Evolutionary conservation across 1,140 invertebrate genomes (phyloP).

Genomic region (Bicyclus anynana): DNA sequence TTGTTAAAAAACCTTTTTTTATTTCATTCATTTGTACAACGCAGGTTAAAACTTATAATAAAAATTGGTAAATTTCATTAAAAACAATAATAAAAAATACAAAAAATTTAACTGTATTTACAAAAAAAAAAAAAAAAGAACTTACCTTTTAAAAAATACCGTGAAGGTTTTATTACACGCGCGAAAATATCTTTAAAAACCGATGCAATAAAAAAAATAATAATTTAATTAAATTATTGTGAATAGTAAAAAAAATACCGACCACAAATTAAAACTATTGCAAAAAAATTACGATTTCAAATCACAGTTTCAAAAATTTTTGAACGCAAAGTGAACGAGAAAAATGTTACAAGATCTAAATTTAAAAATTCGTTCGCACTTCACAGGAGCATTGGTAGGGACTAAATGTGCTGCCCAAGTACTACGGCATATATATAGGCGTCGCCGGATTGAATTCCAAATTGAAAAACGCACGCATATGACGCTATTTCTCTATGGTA

Average conservation of each 20-base stretch:
- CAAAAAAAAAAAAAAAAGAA: slow-evolving; percentile 7
- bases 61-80: not conserved
- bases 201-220: not conserved
- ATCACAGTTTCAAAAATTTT: slow-evolving; percentile 2
- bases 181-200: not conserved
- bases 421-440: slow-evolving; percentile 26
- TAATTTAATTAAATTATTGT: too few species aligned
- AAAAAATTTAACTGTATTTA: not conserved
- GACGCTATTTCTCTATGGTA: not conserved
- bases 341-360: slow-evolving; percentile 7
- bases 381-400: slow-evolving; percentile 24
- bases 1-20: too few species aligned
- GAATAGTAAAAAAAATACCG: too few species aligned
- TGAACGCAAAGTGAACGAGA: not conserved
- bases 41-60: too few species aligned
- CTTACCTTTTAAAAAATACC: slow-evolving; percentile 1
- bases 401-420: slow-evolving; percentile 26
- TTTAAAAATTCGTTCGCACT: slow-evolving; percentile 22
- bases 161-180: not conserved
- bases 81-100: not conserved
- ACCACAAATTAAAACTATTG: too few species aligned
- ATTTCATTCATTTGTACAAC: too few species aligned
- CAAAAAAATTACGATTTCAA: not conserved
- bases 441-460: slow-evolving; percentile 24
- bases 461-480: slow-evolving; percentile 25